Evolutionary conservation across 2,797 vertebrate genomes (phyloP).

Genomic region (Microctenopoma stevenorrisi): DNA sequence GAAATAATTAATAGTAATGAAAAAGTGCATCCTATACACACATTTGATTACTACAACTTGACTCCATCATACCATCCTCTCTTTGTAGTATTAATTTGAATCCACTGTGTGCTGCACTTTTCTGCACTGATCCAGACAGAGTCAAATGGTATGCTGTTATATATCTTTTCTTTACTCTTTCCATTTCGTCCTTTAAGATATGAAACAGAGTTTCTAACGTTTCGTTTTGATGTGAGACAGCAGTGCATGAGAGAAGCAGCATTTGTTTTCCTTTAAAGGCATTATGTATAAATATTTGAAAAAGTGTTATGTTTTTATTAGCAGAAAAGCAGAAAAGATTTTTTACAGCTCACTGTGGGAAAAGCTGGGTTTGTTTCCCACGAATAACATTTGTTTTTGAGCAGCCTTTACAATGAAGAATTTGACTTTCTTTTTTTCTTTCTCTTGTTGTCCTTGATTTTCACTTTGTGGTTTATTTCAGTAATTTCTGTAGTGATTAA

Average conservation of each 20-base stretch:
- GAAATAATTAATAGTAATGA: constrained; percentile 17
- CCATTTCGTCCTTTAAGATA: constrained; percentile 13
- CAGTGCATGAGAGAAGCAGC: constrained; percentile 8
- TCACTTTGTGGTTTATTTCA: constrained; percentile 66
- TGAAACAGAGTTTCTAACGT: not conserved
- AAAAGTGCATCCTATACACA: constrained; percentile 8
- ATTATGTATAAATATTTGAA: constrained; percentile 37
- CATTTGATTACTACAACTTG: constrained; percentile 12
- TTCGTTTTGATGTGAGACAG: constrained; percentile 15
- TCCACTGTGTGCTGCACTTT: constrained; percentile 50
- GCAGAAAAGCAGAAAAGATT: constrained; percentile 8
- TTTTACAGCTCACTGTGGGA: constrained; percentile 15
- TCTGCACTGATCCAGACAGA: constrained; percentile 17
- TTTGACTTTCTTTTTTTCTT: constrained; percentile 47
- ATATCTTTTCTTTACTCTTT: constrained; percentile 19
- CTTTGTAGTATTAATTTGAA: constrained; percentile 16
- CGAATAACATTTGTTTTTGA: constrained; percentile 27
- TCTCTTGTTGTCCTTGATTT: constrained; percentile 70
- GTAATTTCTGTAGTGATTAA: constrained; percentile 69
- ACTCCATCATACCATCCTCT: constrained; percentile 27
- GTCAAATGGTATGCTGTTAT: constrained; percentile 49
- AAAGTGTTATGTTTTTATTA: constrained; percentile 58
- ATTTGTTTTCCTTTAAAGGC: constrained; percentile 34
- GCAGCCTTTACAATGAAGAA: constrained; percentile 49
- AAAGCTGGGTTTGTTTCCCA: constrained; percentile 40